Base-by-base conservation (phyloP, 1,140 invertebrate species). In the Drosophila funebris region DNA sequence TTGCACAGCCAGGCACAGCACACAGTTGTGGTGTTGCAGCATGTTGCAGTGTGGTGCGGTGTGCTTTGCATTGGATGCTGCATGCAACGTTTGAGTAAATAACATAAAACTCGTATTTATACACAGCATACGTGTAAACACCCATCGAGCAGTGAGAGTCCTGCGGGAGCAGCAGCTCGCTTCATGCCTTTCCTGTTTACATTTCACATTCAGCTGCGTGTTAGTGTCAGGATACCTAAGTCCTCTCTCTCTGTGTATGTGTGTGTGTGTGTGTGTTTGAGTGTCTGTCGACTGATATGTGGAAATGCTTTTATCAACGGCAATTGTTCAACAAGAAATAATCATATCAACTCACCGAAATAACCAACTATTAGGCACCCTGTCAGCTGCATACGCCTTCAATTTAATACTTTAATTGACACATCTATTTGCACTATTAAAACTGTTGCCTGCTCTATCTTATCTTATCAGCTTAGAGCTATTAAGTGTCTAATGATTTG, bases 101-200 rank as follows among this genome's bases (percentile, higher is more conserved):
- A 87, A 87, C 83, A 87, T 87, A 87, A 87, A 88, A 87, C 80
- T 87, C 82, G 83, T 87, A 82, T 87, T 87, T 87, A 82, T 87
- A 78, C 82, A 87, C 74, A 82, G 83, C 83, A 87, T 87, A 80
- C 82, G 71, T 80, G 81, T 76, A 85, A 80, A 80, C 76, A 85
- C 67, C 20, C 16, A 20, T 8, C 14, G 24, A 2, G 39, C 20
- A 24, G 16, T 22, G 22, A 58, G 74, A 44, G 62, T 37, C 39
- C 54, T 50, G 50, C 67, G 31, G 22, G 9, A 67, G 72, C 48
- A 76, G 67, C 52, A 73, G 77, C 68, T 52, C 66, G 77, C 76
- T 76, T 77, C 73, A 69, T 81, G 78, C 71, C 74, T 69, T 80
- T 79, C 73, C 58, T 85, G 82, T 85, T 85, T 85, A 82, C 81